Base-by-base conservation (phyloP, 2,888 invertebrate species). In the Leptinotarsa tumamoca region DNA sequence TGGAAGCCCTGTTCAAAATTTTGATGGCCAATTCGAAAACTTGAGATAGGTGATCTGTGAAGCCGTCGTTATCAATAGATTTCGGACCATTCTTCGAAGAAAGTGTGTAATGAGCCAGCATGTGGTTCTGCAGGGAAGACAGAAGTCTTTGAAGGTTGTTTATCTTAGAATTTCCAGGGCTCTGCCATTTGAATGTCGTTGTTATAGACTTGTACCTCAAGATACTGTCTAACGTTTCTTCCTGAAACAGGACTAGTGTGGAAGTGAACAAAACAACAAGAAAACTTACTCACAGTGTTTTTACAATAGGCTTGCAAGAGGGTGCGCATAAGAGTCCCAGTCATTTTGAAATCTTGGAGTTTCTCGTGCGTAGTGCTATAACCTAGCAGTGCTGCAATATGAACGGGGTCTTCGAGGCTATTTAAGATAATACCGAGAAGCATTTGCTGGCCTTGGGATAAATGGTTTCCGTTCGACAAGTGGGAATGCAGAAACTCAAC, bases 361-460 rank as follows among this genome's bases (percentile, higher is more conserved):
- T 85, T 86, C 74, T 87, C 87, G 5, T 85, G 83, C 15, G 81
- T 78, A 58, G 83, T 81, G 67, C 88, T 87, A 80, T 90, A 89
- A 4, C 91, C 91, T 7, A 92, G 87, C 58, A 92, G 86, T 1
- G 90, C 88, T 0, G 92, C 90, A 15, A 92, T 89, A 81, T 92
- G 91, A 50, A 88, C 88, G 79, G 91, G 91, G 84, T 92, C 92
- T 82, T 92, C 91, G 61, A 93, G 87, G 84, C 92, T 92, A 50
- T 90, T 90, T 76, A 92, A 87, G 71, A 92, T 91, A 68, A 92
- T 91, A 71, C 89, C 90, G 77, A 92, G 86, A 76, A 92, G 89
- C 90, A 92, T 90, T 82, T 90, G 89, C 89, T 92, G 92, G 61
- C 93, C 92, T 80, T 90, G 89, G 13, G 91, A 90, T 13, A 92